A percentile compares a stretch with the other conserved stretches of the same genome.
Conservation (phyloP, 2,797 vertebrate species). For the Phrynocephalus guinanensis region DNA sequence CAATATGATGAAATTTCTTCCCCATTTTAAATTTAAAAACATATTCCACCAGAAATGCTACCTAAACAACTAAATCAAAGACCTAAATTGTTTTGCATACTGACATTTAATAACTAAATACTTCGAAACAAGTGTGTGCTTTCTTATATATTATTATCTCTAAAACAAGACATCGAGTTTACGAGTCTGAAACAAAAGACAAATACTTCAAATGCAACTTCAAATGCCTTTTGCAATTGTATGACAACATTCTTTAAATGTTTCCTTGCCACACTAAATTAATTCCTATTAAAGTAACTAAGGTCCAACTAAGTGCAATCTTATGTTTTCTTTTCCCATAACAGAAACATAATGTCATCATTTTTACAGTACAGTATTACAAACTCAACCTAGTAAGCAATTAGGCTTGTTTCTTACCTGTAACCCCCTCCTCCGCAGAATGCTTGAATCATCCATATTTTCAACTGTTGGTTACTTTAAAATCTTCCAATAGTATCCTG, state of each 20-base stretch:
- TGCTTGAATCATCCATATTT: constrained; percentile 89
- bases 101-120: neutral
- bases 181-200: neutral
- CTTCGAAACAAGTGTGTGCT: neutral
- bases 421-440: constrained; percentile 86
- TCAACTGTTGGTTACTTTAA: constrained; percentile 51
- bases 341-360: constrained; percentile 21
- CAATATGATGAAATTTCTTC: constrained; percentile 12
- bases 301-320: constrained; percentile 16
- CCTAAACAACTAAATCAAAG: neutral
- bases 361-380: neutral
- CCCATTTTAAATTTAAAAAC: constrained; percentile 6
- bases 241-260: neutral
- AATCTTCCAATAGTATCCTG: constrained; percentile 53
- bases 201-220: neutral
- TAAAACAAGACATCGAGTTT: neutral
- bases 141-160: neutral
- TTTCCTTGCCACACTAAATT: neutral
- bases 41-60: neutral
- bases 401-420: constrained; percentile 83
- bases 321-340: neutral
- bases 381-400: neutral
- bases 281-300: constrained; percentile 22
- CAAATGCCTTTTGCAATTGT: neutral
- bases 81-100: neutral